Base-by-base conservation (phyloP, 2,113 vertebrate genomes). In the Oxyura jamaicensis region DNA sequence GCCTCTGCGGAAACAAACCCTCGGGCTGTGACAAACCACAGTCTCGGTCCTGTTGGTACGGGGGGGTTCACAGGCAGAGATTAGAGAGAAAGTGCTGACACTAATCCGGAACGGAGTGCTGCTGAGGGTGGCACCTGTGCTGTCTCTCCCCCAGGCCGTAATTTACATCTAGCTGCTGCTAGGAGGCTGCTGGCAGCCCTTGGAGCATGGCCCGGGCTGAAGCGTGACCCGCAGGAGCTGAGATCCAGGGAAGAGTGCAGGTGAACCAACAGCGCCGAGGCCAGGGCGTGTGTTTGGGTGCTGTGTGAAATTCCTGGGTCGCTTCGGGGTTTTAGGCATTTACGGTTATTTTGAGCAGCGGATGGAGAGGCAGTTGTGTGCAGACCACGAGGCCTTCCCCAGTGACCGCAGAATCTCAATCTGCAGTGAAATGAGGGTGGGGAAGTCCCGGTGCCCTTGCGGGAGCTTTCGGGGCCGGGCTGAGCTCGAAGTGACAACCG, bases 71-170 rank as follows among this genome's bases (percentile, higher is more conserved):
- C 0, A 2, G 81, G 66, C 65, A 81, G 63, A 42, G 81, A 29
- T 72, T 60, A 4, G 1, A 23, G 68, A 35, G 28, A 50, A 35
- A 2, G 17, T 10, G 6, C 42, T 11, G 16, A 22, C 17, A 4
- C 29, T 3, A 2, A 3, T 19, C 35, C 5, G 3, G 56, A n/a
- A 11, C 0, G 2, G 23, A 62, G 58, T 6, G 0, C 15, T n/a
- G 53, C 65, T 56, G 44, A 22, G 65, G 41, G 11, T 35, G 77
- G 28, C 72, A 53, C 14, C 28, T 52, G 14, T 9, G 53, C 1
- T 13, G 23, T 63, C 66, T 79, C 22, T 85, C 58, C 33, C 53
- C 17, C 1, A 12, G 29, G 26, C 1, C 1, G 4, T 55, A 18
- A 55, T 60, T 81, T 31, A 13, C 0, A 0, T 17, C 17, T 31